Evolutionary conservation across 2,797 vertebrate species (phyloP), one percentile per base, ranked within the genome.

Genomic region (Chaetophractus vellerosus): DNA sequence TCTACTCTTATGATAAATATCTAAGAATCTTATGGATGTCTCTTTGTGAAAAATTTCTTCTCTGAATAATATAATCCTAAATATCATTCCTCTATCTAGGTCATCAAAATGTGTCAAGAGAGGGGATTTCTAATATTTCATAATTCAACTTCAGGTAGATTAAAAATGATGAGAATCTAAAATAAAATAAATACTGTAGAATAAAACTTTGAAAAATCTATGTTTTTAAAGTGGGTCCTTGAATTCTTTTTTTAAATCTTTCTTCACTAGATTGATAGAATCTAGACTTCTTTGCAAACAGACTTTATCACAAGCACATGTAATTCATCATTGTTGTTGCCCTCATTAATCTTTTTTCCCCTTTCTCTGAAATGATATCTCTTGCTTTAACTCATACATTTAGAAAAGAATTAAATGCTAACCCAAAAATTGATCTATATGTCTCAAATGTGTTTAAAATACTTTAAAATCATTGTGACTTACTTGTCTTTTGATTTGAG

Each of bases 261-360:
- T 85, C 57, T 71, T 96, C 45, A 82, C 95, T 94, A 93, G 72
- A 82, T 86, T 90, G 76, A 95, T 88, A 76, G 66, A 15, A 86
- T 90, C 61, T 92, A 5, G 24, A 82, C 16, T 50, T 93, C 3
- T 82, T 95, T 79, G 57, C 6, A 96, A 96, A 95, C 8, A 9
- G 12, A 76, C 75, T 91, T 94, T 86, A 45, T 93, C 76, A 89
- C 41, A 79, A 55, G 38, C 48, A 90, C 33, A 3, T 57, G 41
- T 41, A 95, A 97, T 96, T 52, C 9, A 41, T 96, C 76, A 86
- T 76, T 97, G 88, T 9, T 64, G 45, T 95, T 96, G 66, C 38
- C 94, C 31, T 97, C 79, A 69, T 97, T 97, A 96, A 95, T 97
- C 93, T 93, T 92, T 90, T 85, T 80, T 66, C 89, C 68, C 91